Evolutionary conservation across 1,140 invertebrate species (phyloP).

Genomic region (Drosophila tropicalis): DNA sequence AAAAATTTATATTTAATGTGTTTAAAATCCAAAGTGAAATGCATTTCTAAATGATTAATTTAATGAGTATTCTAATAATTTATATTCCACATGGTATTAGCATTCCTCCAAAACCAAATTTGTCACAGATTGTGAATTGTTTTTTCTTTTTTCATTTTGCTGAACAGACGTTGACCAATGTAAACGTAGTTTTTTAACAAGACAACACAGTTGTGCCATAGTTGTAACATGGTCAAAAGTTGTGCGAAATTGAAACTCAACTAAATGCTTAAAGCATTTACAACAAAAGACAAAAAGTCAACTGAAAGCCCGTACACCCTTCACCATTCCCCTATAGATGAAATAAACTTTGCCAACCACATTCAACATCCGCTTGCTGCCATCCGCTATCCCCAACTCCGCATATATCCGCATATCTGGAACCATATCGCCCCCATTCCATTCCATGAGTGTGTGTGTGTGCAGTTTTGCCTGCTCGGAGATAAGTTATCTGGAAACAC

Average conservation of each 20-base stretch:
- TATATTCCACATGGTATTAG: not conserved
- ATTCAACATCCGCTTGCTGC: constrained; percentile 40
- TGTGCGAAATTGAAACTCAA: constrained; percentile 5
- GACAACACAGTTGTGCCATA: not conserved
- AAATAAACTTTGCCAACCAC: constrained; percentile 51
- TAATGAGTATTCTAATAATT: not conserved
- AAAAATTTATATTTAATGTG: too few relatives aligned
- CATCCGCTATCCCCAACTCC: constrained; percentile 38
- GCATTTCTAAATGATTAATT: not conserved
- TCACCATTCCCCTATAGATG: not conserved
- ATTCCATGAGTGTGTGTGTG: constrained; percentile 31
- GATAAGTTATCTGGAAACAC: constrained; percentile 68
- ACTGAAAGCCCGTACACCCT: not conserved
- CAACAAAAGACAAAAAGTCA: constrained; percentile 11
- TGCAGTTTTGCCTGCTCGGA: constrained; percentile 56
- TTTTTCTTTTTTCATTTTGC: not conserved
- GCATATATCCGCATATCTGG: constrained; percentile 11
- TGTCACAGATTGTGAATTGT: not conserved
- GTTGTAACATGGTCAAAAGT: constrained; percentile 11
- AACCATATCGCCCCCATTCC: constrained; percentile 34
- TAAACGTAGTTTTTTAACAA: constrained; percentile 4
- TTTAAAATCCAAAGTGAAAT: not conserved
- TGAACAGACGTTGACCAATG: not conserved
- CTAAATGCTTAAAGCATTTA: constrained; percentile 10
- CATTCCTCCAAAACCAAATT: not conserved